phyloP scores from a whole-genome alignment of 1,140 invertebrate species.

The Ostrea edulis region DNA sequence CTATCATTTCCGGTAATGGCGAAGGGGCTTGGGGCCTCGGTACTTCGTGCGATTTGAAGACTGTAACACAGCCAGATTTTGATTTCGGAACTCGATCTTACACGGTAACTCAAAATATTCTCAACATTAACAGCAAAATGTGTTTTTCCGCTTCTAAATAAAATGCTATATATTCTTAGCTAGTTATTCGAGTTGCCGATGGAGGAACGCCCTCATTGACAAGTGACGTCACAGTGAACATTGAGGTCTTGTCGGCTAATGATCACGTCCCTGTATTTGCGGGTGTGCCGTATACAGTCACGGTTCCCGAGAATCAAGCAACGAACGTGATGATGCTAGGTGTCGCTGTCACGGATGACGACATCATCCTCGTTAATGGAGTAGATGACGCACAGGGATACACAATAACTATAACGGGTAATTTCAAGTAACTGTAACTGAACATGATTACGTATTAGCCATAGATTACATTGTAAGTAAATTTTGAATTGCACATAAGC shows the following conservation, averaged over 20 bases:
- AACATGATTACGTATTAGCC: no score
- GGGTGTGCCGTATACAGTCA: conserved; percentile 84
- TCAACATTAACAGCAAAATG: not conserved
- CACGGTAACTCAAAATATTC: conserved; percentile 5
- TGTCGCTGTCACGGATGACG: not conserved
- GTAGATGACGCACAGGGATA: not conserved
- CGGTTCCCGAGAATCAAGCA: conserved; percentile 69
- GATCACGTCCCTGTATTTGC: conserved; percentile 61
- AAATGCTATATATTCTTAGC: conserved; percentile 29
- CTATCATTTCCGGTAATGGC: conserved; percentile 49
- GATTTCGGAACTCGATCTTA: conserved; percentile 41
- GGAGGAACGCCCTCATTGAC: conserved; percentile 93
- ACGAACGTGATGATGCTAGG: not conserved
- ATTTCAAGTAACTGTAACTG: not conserved
- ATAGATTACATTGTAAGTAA: no score
- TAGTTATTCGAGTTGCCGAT: conserved; percentile 94
- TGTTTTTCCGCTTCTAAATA: no score
- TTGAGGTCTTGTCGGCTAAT: conserved; percentile 62
- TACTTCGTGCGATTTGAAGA: conserved; percentile 15
- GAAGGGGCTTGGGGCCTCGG: conserved; percentile 27
- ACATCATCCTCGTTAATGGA: not conserved
- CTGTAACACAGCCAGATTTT: conserved; percentile 40
- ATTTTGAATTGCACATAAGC: no score
- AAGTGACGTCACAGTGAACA: conserved; percentile 84
- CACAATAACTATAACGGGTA: not conserved